Evolutionary conservation across 2,888 invertebrate species (phyloP).

Genomic region (Euclidia mi): DNA sequence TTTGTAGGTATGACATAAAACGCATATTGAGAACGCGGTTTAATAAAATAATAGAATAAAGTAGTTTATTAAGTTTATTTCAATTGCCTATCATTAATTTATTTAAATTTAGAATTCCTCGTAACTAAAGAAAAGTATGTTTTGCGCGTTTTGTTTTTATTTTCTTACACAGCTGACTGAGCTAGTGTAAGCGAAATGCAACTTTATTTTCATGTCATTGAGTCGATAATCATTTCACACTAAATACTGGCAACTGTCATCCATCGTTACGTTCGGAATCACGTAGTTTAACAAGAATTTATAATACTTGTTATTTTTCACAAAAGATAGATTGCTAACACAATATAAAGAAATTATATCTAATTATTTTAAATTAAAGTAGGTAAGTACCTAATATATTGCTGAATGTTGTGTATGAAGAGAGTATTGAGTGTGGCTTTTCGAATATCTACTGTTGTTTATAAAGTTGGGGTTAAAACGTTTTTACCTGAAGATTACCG

Average conservation of each 20-base stretch:
- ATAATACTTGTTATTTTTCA: no score
- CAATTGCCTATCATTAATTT: neutral
- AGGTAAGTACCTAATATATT: no score
- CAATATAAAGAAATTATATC: no score
- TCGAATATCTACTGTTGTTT: no score
- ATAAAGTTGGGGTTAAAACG: no score
- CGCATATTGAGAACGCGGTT: neutral
- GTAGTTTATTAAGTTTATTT: neutral
- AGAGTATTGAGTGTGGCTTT: no score
- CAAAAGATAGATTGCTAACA: no score
- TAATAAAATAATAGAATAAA: neutral
- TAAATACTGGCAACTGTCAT: neutral
- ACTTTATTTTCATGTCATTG: neutral
- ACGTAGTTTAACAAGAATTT: slow-evolving; percentile 2
- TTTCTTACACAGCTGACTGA: slow-evolving; percentile 5
- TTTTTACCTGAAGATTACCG: no score
- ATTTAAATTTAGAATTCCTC: slow-evolving; percentile 27
- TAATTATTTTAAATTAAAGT: no score
- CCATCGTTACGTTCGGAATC: slow-evolving; percentile 19
- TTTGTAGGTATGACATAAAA: slow-evolving; percentile 22
- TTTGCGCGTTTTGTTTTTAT: slow-evolving; percentile 5
- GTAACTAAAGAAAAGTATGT: neutral
- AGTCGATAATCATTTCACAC: neutral
- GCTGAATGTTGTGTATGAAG: no score
- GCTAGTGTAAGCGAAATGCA: neutral